These are phyloP conservation scores for Aporophyla lueneburgensis DNA, from an alignment of 2,888 invertebrate species.

Conservation along the genomic window DNA sequence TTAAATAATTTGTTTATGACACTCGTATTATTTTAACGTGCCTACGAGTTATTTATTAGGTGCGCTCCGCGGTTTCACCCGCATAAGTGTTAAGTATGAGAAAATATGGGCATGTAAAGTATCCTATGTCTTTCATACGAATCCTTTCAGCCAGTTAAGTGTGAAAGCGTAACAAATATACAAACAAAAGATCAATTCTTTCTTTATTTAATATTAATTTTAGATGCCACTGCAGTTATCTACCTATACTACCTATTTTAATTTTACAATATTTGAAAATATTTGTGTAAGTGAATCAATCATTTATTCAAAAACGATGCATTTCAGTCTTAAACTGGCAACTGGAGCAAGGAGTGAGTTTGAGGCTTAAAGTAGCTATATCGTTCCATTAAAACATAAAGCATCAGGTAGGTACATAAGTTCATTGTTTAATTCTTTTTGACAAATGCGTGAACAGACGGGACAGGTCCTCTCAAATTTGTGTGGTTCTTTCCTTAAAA, in stretches of 20 bases:
- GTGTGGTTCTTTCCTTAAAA: too few species aligned
- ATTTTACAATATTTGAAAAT: not conserved
- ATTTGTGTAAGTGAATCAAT: not conserved
- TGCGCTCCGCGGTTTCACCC: too few species aligned
- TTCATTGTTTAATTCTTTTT: not conserved
- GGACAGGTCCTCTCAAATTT: too few species aligned
- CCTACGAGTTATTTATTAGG: constrained; percentile 8
- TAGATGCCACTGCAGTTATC: not conserved
- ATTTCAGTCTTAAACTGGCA: not conserved
- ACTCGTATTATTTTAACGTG: constrained; percentile 22
- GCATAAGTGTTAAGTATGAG: too few species aligned
- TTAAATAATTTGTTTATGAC: constrained; percentile 58
- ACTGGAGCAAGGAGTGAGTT: not conserved
- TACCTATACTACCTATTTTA: not conserved
- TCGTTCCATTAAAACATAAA: not conserved
- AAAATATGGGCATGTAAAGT: too few species aligned
- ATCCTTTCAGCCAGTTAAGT: too few species aligned
- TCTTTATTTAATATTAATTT: too few species aligned
- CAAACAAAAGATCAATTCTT: too few species aligned
- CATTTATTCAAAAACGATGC: not conserved
- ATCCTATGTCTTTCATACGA: too few species aligned
- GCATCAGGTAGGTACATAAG: not conserved
- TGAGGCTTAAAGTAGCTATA: too few species aligned
- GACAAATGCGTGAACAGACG: too few species aligned
- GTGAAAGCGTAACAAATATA: too few species aligned